phyloP scores from a whole-genome alignment of 2,888 invertebrate genomes.

The Minunthozetes semirufus region DNA sequence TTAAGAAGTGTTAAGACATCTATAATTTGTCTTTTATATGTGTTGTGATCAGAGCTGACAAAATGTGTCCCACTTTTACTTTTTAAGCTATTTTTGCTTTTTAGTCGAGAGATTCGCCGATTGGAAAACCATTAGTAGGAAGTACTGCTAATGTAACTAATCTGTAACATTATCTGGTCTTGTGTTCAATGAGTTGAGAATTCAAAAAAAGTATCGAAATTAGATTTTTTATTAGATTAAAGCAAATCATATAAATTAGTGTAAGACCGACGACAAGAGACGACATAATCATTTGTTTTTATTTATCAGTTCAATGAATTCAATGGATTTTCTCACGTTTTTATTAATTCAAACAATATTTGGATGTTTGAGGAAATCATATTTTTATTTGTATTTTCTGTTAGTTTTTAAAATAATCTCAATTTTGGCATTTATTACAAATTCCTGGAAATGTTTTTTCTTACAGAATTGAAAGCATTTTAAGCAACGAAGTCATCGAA shows the following conservation, averaged over 20 bases:
- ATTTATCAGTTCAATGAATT: too few relatives aligned
- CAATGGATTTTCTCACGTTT: neutral
- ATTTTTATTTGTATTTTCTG: too few relatives aligned
- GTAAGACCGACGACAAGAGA: neutral
- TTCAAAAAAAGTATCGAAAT: neutral
- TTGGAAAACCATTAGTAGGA: neutral
- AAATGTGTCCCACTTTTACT: constrained; percentile 12
- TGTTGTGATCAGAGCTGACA: neutral
- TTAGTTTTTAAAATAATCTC: too few relatives aligned
- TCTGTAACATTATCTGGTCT: neutral
- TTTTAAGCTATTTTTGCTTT: neutral
- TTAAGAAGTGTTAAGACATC: neutral
- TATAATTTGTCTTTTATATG: constrained; percentile 23
- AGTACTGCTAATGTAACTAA: constrained; percentile 1
- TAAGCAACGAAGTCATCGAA: too few relatives aligned
- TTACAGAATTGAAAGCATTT: too few relatives aligned
- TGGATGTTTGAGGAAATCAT: neutral
- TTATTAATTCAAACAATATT: neutral
- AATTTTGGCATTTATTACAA: too few relatives aligned
- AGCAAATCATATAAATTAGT: neutral
- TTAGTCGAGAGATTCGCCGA: neutral
- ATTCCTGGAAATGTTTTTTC: too few relatives aligned
- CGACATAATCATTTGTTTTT: too few relatives aligned
- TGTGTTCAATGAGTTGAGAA: neutral
- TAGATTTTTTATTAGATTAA: neutral